Percentiles rank a stretch among this genome's conserved stretches.
Evolutionary conservation across 2,888 invertebrate genomes (phyloP).

Genomic region (Iphiclides podalirius): DNA sequence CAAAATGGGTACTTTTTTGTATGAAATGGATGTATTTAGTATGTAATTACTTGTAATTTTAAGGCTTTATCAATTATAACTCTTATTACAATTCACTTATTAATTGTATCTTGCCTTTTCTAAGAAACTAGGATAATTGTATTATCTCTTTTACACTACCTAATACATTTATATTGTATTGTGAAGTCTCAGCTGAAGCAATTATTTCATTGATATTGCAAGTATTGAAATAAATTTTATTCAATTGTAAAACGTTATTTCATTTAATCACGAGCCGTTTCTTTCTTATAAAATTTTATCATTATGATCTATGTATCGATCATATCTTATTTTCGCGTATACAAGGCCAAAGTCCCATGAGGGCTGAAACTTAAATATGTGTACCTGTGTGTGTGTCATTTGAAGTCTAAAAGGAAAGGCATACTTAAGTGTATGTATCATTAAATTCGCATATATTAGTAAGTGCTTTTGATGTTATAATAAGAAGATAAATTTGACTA

Average conservation of each 20-base stretch:
- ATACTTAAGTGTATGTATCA: no score
- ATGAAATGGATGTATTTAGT: constrained; percentile 59
- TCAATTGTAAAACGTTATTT: constrained; percentile 17
- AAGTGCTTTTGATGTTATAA: no score
- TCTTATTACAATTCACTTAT: not conserved
- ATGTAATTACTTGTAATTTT: not conserved
- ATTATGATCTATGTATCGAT: no score
- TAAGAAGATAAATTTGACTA: no score
- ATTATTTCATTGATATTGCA: constrained; percentile 25
- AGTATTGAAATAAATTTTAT: constrained; percentile 25
- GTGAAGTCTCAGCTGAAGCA: constrained; percentile 1
- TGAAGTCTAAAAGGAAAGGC: no score
- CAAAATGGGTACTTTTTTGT: constrained; percentile 73
- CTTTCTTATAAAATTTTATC: no score
- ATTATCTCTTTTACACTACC: not conserved
- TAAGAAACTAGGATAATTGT: not conserved
- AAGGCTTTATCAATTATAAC: no score
- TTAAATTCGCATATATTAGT: no score
- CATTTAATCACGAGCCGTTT: constrained; percentile 14
- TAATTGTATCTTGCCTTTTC: not conserved
- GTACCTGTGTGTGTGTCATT: no score
- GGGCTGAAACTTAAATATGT: no score
- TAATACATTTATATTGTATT: constrained; percentile 1
- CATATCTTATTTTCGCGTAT: no score
- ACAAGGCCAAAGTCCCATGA: no score